phyloP scores from a whole-genome alignment of 1,140 invertebrate genomes.

The Nymphalis io region DNA sequence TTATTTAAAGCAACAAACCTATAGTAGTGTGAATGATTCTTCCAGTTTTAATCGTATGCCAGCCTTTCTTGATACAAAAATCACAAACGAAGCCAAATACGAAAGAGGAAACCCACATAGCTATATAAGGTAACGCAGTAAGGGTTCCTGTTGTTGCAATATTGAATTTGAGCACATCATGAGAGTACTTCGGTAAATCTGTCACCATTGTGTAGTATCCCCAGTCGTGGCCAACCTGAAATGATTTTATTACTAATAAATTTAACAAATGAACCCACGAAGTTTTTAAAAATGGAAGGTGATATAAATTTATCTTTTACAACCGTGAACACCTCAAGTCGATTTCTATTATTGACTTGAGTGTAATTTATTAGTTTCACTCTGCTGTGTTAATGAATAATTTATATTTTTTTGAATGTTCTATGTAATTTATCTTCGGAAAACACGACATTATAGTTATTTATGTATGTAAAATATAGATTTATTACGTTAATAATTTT shows the following conservation, averaged over 20 bases:
- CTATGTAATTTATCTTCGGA: too few species aligned
- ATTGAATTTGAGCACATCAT: conserved; percentile 90
- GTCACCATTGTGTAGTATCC: conserved; percentile 96
- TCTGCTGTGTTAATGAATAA: too few species aligned
- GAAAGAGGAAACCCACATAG: conserved; percentile 87
- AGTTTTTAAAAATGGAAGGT: too few species aligned
- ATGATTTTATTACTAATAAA: not conserved
- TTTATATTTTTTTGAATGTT: too few species aligned
- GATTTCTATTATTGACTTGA: too few species aligned
- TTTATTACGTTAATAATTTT: too few species aligned
- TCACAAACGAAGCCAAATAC: conserved; percentile 85
- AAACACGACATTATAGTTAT: too few species aligned
- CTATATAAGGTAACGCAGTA: conserved; percentile 86
- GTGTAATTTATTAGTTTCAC: too few species aligned
- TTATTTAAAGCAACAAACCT: conserved; percentile 59
- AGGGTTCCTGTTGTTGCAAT: conserved; percentile 86
- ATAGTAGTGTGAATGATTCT: conserved; percentile 88
- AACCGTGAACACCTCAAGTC: too few species aligned
- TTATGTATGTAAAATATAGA: too few species aligned
- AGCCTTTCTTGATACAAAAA: conserved; percentile 82
- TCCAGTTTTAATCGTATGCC: conserved; percentile 83
- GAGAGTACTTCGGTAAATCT: conserved; percentile 95
- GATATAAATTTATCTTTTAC: too few species aligned
- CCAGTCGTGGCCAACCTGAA: conserved; percentile 91
- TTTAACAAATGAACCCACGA: not conserved